Percentiles rank a stretch among this genome's conserved stretches.
phyloP scores from a whole-genome alignment of 2,797 vertebrate species.

The Gymnocypris eckloni region DNA sequence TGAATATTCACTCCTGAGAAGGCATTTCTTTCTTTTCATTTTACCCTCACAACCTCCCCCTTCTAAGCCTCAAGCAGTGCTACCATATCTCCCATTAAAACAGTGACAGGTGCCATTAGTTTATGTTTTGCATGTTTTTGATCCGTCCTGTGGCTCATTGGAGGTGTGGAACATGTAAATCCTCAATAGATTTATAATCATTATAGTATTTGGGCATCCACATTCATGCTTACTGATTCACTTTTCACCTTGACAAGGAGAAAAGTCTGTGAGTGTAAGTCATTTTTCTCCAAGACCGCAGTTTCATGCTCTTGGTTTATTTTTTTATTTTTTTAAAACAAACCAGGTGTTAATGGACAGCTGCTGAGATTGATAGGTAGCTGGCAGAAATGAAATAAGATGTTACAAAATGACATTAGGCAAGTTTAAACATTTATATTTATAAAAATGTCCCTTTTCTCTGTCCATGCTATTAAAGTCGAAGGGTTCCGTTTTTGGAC shows the following conservation, averaged over 20 bases:
- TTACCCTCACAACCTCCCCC: neutral
- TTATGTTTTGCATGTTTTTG: conserved; percentile 62
- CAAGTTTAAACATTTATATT: conserved; percentile 64
- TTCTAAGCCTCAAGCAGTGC: conserved; percentile 18
- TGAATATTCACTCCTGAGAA: conserved; percentile 46
- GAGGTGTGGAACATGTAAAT: conserved; percentile 73
- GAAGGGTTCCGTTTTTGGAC: neutral
- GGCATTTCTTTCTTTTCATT: conserved; percentile 40
- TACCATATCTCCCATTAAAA: conserved; percentile 49
- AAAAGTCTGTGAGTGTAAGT: conserved; percentile 73
- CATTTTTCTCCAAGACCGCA: conserved; percentile 75
- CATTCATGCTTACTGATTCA: conserved; percentile 70
- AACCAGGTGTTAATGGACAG: conserved; percentile 61
- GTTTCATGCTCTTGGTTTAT: conserved; percentile 53
- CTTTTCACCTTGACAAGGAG: conserved; percentile 75
- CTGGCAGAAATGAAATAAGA: conserved; percentile 65
- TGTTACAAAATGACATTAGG: conserved; percentile 57
- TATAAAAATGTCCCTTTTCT: neutral
- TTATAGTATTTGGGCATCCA: conserved; percentile 69
- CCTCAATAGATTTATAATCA: conserved; percentile 75
- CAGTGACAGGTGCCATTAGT: conserved; percentile 59
- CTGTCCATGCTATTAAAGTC: neutral
- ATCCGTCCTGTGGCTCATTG: conserved; percentile 63
- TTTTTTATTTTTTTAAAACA: no score
- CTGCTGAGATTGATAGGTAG: conserved; percentile 67